These are phyloP conservation scores for Troides helena DNA, from an alignment of 2,888 invertebrate species.

Conservation along the genomic window DNA sequence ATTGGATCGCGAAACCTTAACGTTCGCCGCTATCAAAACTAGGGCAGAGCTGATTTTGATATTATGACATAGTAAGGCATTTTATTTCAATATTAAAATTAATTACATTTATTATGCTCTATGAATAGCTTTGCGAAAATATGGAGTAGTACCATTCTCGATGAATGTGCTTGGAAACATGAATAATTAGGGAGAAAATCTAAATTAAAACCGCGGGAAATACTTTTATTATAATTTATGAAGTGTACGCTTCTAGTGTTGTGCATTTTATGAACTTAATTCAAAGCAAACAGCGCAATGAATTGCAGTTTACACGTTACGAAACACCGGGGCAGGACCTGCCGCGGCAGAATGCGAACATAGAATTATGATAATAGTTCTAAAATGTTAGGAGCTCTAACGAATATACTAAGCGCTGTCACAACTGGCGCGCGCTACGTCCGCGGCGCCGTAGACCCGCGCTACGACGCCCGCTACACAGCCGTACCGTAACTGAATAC, in stretches of 20 bases:
- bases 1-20: constrained; percentile 72
- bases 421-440: constrained; percentile 55
- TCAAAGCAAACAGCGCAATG: constrained; percentile 52
- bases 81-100: constrained; percentile 35
- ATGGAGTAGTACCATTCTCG: constrained; percentile 24
- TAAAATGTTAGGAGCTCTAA: constrained; percentile 66
- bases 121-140: constrained; percentile 32
- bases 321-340: constrained; percentile 35
- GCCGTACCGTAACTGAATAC: neutral
- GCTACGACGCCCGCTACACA: constrained; percentile 46
- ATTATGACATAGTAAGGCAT: constrained; percentile 36
- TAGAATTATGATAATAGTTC: constrained; percentile 72
- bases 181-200: constrained; percentile 30
- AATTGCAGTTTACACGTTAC: constrained; percentile 43
- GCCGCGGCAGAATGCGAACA: constrained; percentile 68
- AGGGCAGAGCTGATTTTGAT: constrained; percentile 61
- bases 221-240: constrained; percentile 28
- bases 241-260: constrained; percentile 28
- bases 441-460: constrained; percentile 43
- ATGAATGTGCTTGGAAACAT: constrained; percentile 24
- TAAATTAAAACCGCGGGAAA: constrained; percentile 30
- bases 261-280: constrained; percentile 40
- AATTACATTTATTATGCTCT: constrained; percentile 31
- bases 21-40: constrained; percentile 59
- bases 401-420: constrained; percentile 61